Evolutionary conservation across 2,113 vertebrate genomes (phyloP).

Genomic region (Morphnarchus princeps): DNA sequence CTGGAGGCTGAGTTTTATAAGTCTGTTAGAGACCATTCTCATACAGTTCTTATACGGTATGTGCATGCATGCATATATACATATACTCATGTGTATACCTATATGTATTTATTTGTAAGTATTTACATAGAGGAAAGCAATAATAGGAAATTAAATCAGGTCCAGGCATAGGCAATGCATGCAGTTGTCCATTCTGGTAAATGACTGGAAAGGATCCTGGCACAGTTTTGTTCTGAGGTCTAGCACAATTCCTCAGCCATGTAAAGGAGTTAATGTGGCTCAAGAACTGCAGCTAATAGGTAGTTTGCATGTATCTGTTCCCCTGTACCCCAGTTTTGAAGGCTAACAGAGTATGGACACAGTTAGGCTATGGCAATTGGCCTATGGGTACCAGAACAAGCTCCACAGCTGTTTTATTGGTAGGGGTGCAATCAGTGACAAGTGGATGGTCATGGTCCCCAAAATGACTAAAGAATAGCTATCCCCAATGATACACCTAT

Average conservation of each 20-base stretch:
- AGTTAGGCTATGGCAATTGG: not conserved
- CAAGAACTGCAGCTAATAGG: not conserved
- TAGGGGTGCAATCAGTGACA: not conserved
- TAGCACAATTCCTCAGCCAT: not conserved
- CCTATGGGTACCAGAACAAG: not conserved
- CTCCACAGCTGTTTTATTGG: accelerated
- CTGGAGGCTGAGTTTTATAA: not conserved
- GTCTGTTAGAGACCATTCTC: not conserved
- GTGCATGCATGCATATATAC: not conserved
- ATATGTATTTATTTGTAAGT: not conserved
- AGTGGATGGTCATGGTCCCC: not conserved
- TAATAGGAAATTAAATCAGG: not conserved
- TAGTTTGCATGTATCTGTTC: not conserved
- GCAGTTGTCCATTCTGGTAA: not conserved
- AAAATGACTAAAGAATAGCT: not conserved
- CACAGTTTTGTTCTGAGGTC: not conserved
- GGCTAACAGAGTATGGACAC: not conserved
- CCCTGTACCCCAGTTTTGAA: not conserved
- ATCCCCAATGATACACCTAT: too few relatives aligned
- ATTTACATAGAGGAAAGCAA: not conserved
- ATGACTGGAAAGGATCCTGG: not conserved
- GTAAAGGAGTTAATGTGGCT: not conserved
- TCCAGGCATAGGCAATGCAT: not conserved
- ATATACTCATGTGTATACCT: accelerated
- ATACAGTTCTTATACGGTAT: not conserved